Conservation (phyloP, 2,113 vertebrate species). For the Tiliqua scincoides region DNA sequence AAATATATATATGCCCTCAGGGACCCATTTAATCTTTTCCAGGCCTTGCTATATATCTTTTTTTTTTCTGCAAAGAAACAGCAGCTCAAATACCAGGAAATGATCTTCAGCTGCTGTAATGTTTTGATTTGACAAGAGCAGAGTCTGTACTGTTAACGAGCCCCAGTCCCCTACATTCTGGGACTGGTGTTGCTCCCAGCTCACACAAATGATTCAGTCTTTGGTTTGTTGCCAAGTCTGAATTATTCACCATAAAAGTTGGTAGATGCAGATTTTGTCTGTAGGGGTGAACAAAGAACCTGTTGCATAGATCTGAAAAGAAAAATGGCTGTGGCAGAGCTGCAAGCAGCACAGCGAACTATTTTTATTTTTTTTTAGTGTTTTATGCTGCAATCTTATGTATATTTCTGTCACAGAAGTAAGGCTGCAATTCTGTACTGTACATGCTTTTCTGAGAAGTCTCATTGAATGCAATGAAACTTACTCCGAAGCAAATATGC, state of each 20-base stretch:
- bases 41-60: conserved; percentile 21
- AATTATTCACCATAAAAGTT: background rate
- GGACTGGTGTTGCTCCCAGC: background rate
- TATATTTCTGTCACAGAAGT: background rate
- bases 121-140: conserved; percentile 44
- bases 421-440: background rate
- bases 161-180: background rate
- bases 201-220: conserved; percentile 16
- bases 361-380: too few relatives aligned
- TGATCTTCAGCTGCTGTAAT: conserved; percentile 39
- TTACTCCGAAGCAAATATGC: too few relatives aligned
- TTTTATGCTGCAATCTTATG: too few relatives aligned
- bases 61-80: background rate
- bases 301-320: rapidly evolving
- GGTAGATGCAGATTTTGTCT: background rate
- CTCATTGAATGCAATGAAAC: too few relatives aligned
- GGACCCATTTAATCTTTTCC: conserved; percentile 59
- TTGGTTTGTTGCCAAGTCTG: conserved; percentile 21
- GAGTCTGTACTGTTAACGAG: conserved; percentile 8
- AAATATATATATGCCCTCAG: conserved; percentile 4
- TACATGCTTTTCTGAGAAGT: too few relatives aligned
- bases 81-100: conserved; percentile 64
- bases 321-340: background rate
- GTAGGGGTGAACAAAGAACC: background rate
- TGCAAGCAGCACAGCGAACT: background rate